Percentiles rank a stretch among this genome's conserved stretches.
Conservation (phyloP, 2,888 invertebrate species). For the Spisula solida region DNA sequence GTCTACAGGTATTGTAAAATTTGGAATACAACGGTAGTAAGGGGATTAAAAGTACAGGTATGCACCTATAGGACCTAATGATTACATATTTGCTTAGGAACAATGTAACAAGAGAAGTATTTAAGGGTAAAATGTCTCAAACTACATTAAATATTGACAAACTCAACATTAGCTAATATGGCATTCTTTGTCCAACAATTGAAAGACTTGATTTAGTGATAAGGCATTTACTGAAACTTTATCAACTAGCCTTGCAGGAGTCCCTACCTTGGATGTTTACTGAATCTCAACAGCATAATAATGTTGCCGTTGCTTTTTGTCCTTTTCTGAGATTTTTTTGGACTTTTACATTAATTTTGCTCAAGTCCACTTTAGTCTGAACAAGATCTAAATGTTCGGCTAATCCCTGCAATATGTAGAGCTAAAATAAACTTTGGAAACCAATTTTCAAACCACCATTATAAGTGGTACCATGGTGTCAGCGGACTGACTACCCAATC, state of each 20-base stretch:
- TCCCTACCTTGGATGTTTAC: not conserved
- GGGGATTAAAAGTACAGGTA: not conserved
- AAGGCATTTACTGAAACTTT: not conserved
- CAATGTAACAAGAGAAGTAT: not conserved
- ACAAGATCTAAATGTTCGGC: not conserved
- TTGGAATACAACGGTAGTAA: too few species aligned
- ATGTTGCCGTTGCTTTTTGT: not conserved
- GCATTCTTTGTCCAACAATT: not conserved
- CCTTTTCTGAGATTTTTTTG: not conserved
- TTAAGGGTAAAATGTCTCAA: not conserved
- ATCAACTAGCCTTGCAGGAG: not conserved
- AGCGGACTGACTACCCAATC: not conserved
- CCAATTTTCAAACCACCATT: not conserved
- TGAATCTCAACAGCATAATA: not conserved
- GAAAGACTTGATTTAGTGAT: not conserved
- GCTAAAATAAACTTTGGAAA: not conserved
- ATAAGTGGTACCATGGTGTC: not conserved
- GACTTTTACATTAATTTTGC: not conserved
- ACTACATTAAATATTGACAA: conserved; percentile 1
- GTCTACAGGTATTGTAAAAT: too few species aligned
- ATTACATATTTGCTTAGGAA: not conserved
- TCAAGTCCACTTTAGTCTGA: not conserved
- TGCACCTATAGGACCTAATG: not conserved
- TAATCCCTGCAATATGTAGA: not conserved
- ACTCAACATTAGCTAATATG: not conserved